Evolutionary conservation across 2,888 invertebrate genomes (phyloP), one percentile per base, ranked within the genome.

Genomic region (Myopa tessellatipennis): DNA sequence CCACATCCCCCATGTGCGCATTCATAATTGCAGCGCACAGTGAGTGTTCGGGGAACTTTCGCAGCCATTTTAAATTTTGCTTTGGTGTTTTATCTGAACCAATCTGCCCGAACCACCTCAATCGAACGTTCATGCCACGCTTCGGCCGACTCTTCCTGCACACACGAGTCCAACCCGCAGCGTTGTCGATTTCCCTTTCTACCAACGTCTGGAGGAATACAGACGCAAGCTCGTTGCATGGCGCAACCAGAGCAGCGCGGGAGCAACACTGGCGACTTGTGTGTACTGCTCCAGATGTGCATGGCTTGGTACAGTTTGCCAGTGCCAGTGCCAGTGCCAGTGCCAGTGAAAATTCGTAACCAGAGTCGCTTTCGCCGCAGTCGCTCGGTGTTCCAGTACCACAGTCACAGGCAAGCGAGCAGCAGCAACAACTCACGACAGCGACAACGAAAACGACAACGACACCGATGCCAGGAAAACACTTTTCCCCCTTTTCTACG

Each of bases 131-230:
- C 58, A 58, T 18, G 4, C 16, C 16, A 7, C 18, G 16, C 16
- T 10, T n/a, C 58, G 18, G n/a, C n/a, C n/a, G 16, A 16, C 6
- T 55, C 12, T 10, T 38, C 50, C n/a, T 60, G 38, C 40, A 60
- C 18, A 73, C 45, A 61, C 61, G 40, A 73, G 61, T 73, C 36
- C 61, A 50, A 61, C 50, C 74, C 50, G 74, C 65, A 74, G 74
- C 65, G 65, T 60, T 70, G 50, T 63, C 83, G 84, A 81, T 88
- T 88, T 88, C 87, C 87, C 87, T 88, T 88, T 87, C 88, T 87
- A 82, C 86, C 83, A 83, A 81, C 84, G 88, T 88, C 88, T 88
- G 85, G 81, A 14, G 10, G 26, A 63, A 14, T 52, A 18, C 58
- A 78, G 77, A 68, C 71, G 61, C 76, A 75, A 40, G 12, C 36